Conservation (phyloP, 2,888 invertebrate genomes). For the Monochamus alternatus region DNA sequence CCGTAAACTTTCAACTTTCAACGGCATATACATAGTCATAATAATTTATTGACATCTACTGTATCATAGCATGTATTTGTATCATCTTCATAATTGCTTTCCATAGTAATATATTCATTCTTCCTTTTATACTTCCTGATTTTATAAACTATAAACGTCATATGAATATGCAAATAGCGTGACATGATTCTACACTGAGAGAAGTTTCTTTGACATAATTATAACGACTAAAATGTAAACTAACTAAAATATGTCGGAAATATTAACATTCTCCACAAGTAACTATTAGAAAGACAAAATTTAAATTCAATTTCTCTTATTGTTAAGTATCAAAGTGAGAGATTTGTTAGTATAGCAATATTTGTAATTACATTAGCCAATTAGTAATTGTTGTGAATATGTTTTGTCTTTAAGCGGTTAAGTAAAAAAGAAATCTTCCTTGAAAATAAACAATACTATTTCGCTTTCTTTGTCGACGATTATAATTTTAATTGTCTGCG, state of each 20-base stretch:
- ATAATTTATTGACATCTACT: neutral
- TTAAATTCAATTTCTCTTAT: too few species aligned
- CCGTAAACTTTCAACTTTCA: neutral
- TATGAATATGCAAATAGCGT: neutral
- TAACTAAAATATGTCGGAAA: too few species aligned
- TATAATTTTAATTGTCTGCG: neutral
- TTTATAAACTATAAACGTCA: neutral
- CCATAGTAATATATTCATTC: neutral
- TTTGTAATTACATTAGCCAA: too few species aligned
- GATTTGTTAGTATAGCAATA: neutral
- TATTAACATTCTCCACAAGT: too few species aligned
- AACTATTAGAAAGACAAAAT: too few species aligned
- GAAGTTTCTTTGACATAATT: neutral
- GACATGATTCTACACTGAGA: neutral
- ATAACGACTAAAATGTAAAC: too few species aligned
- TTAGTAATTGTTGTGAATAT: too few species aligned
- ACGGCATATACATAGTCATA: neutral
- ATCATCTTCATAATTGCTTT: neutral
- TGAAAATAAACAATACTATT: neutral
- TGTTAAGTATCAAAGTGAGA: neutral
- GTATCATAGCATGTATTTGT: neutral
- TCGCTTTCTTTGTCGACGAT: slow-evolving; percentile 3
- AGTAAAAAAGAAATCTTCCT: slow-evolving; percentile 1
- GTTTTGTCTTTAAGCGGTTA: too few species aligned
- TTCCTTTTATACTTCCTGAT: slow-evolving; percentile 2